Evolutionary conservation across 2,888 invertebrate species (phyloP).

Genomic region (Drosophila cognata): DNA sequence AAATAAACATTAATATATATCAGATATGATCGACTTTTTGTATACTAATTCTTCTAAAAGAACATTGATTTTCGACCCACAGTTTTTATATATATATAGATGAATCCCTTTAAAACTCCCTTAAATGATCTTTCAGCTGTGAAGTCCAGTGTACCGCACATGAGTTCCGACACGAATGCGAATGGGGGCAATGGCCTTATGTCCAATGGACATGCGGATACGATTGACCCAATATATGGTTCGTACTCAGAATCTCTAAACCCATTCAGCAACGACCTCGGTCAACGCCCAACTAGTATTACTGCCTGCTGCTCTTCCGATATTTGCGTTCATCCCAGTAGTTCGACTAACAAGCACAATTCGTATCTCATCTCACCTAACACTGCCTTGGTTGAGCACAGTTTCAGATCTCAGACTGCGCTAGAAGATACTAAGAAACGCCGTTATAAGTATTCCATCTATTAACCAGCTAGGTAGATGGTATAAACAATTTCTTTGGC

Average conservation of each 20-base stretch:
- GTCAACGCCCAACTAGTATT: slow-evolving; percentile 59
- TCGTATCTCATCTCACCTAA: slow-evolving; percentile 51
- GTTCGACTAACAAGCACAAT: slow-evolving; percentile 63
- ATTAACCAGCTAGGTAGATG: slow-evolving; percentile 48
- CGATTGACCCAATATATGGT: slow-evolving; percentile 77
- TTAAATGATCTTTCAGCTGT: slow-evolving; percentile 18
- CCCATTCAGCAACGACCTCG: slow-evolving; percentile 35
- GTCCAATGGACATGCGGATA: slow-evolving; percentile 66
- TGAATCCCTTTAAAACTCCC: not conserved
- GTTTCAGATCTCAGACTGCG: slow-evolving; percentile 50
- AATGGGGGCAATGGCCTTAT: slow-evolving; percentile 56
- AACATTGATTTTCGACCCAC: not conserved
- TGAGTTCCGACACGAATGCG: slow-evolving; percentile 36
- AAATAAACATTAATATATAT: not conserved
- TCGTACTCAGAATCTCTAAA: slow-evolving; percentile 63
- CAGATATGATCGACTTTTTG: not conserved
- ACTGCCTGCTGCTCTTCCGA: slow-evolving; percentile 62
- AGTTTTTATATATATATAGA: not conserved
- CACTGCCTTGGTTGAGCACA: slow-evolving; percentile 76
- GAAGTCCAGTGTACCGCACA: slow-evolving; percentile 60
- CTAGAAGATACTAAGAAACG: slow-evolving; percentile 65
- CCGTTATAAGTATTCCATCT: slow-evolving; percentile 82
- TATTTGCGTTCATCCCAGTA: slow-evolving; percentile 62
- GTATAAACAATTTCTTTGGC: not conserved
- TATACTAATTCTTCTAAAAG: not conserved